phyloP scores from a whole-genome alignment of 2,888 invertebrate species.

The Galeruca laticollis region DNA sequence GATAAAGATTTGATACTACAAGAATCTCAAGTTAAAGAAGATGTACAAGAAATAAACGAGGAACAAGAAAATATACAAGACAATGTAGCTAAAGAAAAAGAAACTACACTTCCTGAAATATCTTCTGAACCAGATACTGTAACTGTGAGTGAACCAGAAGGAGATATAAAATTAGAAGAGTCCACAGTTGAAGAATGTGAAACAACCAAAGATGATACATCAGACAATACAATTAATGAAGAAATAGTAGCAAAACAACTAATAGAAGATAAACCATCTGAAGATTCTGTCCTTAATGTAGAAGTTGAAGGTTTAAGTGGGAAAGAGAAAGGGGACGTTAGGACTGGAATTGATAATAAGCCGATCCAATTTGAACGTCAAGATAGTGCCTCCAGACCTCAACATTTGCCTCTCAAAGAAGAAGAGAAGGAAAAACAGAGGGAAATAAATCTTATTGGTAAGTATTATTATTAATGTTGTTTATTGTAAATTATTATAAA shows the following conservation, averaged over 20 bases:
- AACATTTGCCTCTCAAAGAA: constrained; percentile 47
- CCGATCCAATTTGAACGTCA: constrained; percentile 5
- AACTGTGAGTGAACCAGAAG: background rate
- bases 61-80: constrained; percentile 17
- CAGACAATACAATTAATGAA: background rate
- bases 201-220: background rate
- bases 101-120: background rate
- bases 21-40: constrained; percentile 6
- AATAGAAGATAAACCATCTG: background rate
- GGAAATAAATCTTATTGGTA: constrained; percentile 57
- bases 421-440: constrained; percentile 44
- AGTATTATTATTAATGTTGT: too few relatives aligned
- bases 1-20: constrained; percentile 32
- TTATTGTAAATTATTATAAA: too few relatives aligned
- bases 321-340: constrained; percentile 27
- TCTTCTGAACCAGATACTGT: background rate
- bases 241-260: background rate
- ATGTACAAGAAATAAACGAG: constrained; percentile 15
- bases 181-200: background rate
- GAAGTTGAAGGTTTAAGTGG: constrained; percentile 26
- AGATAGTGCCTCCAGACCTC: constrained; percentile 46
- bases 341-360: constrained; percentile 25
- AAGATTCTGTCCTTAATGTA: background rate
- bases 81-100: background rate
- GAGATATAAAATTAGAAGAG: background rate